These are phyloP conservation scores for Acanthococcus lagerstroemiae DNA, from an alignment of 2,888 invertebrate species.

Conservation along the genomic window DNA sequence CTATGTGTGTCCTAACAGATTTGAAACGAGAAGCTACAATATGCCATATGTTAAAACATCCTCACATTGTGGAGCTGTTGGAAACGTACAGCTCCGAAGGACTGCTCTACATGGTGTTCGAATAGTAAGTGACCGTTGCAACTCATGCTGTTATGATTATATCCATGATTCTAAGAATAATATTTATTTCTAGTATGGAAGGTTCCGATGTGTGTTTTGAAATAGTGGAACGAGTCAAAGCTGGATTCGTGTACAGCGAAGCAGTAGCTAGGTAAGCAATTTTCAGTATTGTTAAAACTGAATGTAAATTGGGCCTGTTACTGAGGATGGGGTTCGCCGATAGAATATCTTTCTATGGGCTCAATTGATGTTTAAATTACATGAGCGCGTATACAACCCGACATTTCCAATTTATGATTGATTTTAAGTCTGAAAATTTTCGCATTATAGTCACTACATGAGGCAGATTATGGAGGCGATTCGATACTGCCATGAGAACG, in stretches of 20 bases:
- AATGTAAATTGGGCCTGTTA: neutral
- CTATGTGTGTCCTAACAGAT: no score
- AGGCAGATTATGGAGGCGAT: constrained; percentile 93
- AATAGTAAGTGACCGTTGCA: constrained; percentile 72
- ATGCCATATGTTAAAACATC: constrained; percentile 98
- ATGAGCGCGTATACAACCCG: no score
- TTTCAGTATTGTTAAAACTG: neutral
- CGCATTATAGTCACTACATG: constrained; percentile 85
- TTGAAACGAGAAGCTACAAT: constrained; percentile 95
- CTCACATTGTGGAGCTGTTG: constrained; percentile 93
- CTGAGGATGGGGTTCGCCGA: neutral
- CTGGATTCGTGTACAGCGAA: constrained; percentile 98
- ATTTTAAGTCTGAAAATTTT: no score
- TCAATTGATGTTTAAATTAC: no score
- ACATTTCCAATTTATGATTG: no score
- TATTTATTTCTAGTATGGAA: constrained; percentile 66
- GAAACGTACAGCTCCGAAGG: constrained; percentile 98
- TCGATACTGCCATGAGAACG: constrained; percentile 95
- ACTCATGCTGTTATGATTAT: neutral
- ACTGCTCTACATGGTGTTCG: constrained; percentile 98
- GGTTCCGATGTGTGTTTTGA: constrained; percentile 98
- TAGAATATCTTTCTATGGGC: no score
- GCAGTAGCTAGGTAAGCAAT: constrained; percentile 82
- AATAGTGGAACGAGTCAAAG: constrained; percentile 87
- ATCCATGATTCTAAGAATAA: neutral